Percentiles rank a stretch among this genome's conserved stretches.
These are phyloP conservation scores for Dinoponera quadriceps DNA, from an alignment of 1,140 invertebrate genomes.

Conservation along the genomic window DNA sequence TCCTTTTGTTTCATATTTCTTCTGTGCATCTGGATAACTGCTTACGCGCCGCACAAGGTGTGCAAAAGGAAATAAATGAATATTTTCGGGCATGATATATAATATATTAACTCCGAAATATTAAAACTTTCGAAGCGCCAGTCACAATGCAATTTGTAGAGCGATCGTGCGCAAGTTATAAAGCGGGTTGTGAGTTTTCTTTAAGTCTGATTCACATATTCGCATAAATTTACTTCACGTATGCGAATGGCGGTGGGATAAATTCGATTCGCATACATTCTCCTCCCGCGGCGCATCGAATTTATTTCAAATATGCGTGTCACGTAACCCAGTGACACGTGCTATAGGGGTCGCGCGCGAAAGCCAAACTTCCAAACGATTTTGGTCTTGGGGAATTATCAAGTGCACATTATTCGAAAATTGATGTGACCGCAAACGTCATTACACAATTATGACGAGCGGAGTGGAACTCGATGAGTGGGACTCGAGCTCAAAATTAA, in stretches of 20 bases:
- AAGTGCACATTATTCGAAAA: slow-evolving; percentile 32
- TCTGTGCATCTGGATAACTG: background rate
- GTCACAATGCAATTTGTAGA: background rate
- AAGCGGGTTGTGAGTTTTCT: background rate
- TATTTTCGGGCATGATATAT: too few relatives aligned
- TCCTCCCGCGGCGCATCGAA: slow-evolving; percentile 28
- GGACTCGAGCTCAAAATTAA: too few relatives aligned
- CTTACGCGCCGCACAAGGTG: too few relatives aligned
- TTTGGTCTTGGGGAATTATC: slow-evolving; percentile 43
- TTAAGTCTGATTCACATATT: slow-evolving; percentile 22
- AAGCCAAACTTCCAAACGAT: slow-evolving; percentile 33
- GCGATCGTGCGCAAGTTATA: background rate
- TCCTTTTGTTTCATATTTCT: slow-evolving; percentile 3
- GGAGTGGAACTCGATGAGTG: background rate
- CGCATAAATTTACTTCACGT: slow-evolving; percentile 28
- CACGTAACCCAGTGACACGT: slow-evolving; percentile 42
- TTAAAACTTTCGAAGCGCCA: background rate
- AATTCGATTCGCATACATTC: slow-evolving; percentile 49
- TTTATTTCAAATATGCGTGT: slow-evolving; percentile 49
- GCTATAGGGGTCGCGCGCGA: background rate
- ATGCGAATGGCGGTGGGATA: slow-evolving; percentile 25
- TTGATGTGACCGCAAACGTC: slow-evolving; percentile 4
- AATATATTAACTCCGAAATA: background rate
- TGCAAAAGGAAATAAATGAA: too few relatives aligned
- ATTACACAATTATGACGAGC: slow-evolving; percentile 1